A percentile compares a stretch with the other conserved stretches of the same genome.
Conservation (phyloP, 2,113 vertebrate genomes). For the Malaclemys terrapin region DNA sequence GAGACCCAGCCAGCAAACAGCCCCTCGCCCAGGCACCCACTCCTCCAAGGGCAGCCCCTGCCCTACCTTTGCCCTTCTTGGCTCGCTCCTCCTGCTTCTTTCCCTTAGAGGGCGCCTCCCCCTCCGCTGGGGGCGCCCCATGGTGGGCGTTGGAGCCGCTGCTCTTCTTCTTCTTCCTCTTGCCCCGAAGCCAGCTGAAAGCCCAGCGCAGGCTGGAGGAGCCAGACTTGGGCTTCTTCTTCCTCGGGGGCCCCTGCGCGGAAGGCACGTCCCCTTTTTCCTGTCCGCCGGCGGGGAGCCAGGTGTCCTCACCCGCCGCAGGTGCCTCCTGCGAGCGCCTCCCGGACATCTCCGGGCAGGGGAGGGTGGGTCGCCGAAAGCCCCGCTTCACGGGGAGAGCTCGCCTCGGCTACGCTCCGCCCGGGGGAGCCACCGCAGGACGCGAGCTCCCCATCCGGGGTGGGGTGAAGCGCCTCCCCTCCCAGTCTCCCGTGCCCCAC, state of each 20-base stretch:
- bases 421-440: neutral
- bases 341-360: constrained; percentile 67
- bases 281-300: constrained; percentile 52
- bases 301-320: constrained; percentile 82
- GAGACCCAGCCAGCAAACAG: neutral
- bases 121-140: constrained; percentile 35
- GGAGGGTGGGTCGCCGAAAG: neutral
- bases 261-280: constrained; percentile 20
- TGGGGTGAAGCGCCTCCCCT: neutral
- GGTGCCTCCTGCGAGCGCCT: constrained; percentile 81
- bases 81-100: constrained; percentile 70
- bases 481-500: neutral
- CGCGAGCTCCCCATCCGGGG: constrained; percentile 51
- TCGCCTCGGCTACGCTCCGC: neutral
- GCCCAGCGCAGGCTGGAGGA: constrained; percentile 86
- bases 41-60: neutral
- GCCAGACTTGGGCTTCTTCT: constrained; percentile 78
- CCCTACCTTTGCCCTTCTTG: constrained; percentile 64
- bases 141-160: neutral
- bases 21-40: neutral
- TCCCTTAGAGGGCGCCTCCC: constrained; percentile 42
- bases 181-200: constrained; percentile 89
- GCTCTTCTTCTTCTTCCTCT: constrained; percentile 79
- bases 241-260: constrained; percentile 54
- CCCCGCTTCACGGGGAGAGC: constrained; percentile 24